Base-by-base conservation (phyloP, 2,113 vertebrate species). In the Elanus axillaris region DNA sequence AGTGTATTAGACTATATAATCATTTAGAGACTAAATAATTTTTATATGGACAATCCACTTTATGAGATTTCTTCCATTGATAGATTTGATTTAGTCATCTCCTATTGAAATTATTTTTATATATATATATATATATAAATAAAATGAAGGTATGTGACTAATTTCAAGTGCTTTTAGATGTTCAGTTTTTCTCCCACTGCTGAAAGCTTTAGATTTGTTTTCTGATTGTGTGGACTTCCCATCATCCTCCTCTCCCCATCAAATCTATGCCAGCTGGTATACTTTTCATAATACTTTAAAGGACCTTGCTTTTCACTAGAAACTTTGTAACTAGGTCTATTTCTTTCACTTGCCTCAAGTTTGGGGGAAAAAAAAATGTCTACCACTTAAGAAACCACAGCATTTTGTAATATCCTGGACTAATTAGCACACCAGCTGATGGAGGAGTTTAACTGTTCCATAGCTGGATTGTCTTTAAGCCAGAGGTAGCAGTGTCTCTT, bases 401-500 rank as follows among this genome's bases (percentile, higher is more conserved):
- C 11, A 6, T 96, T 91, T 95, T 86, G 86, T 95, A 92, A 95
- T 9, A 86, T 67, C 85, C 58, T 74, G 94, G n/a, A 38, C 31
- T 62, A 29, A n/a, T 12, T 42, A 56, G 60, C 75, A 58, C 59
- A 81, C 16, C 36, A 42, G 87, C 38, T 84, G 91, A 42, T 31
- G 76, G 56, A 72, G 68, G 38, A 64, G 48, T 60, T 93, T 76
- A 93, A 90, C 82, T 47, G 13, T 38, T 79, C 22, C 22, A 0
- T 3, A 3, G 53, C 87, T 71, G 78, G 42, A 1, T 4, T 22
- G 25, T 25, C 21, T 38, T 53, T 48, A 25, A 74, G 66, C n/a
- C 66, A 68, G 64, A 42, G 34, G 42, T 38, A 45, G 34, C 32
- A 42, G 19, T 7, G 15, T 18, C 55, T 32, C 36, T 47, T 52